A percentile compares a stretch with the other conserved stretches of the same genome.
phyloP scores from a whole-genome alignment of 2,888 invertebrate genomes.

The Epistrophe eligans region DNA sequence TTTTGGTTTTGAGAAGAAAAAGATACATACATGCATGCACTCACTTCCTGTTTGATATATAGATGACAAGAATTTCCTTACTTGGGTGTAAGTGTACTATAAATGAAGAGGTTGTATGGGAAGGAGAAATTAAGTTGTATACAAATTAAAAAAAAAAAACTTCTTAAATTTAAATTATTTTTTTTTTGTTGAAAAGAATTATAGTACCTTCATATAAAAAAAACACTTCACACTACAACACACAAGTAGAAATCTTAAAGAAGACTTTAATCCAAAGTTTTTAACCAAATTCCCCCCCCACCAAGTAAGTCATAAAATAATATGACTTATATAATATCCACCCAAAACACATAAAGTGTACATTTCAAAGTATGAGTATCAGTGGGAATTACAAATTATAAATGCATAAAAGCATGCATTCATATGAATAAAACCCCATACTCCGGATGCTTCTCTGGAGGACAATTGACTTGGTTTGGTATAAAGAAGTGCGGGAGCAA shows the following conservation, averaged over 20 bases:
- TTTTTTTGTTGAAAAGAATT: too few species aligned
- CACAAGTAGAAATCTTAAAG: neutral
- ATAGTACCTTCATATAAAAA: too few species aligned
- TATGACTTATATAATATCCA: slow-evolving; percentile 5
- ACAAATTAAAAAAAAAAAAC: too few species aligned
- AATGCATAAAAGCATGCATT: slow-evolving; percentile 80
- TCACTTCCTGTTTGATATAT: slow-evolving; percentile 45
- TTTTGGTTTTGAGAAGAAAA: slow-evolving; percentile 20
- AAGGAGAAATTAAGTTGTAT: neutral
- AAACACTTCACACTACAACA: neutral
- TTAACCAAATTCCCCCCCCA: neutral
- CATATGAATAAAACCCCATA: slow-evolving; percentile 53
- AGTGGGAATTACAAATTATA: slow-evolving; percentile 80
- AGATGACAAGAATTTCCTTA: slow-evolving; percentile 15
- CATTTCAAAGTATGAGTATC: slow-evolving; percentile 21
- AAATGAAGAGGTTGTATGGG: neutral
- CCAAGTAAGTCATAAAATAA: slow-evolving; percentile 24
- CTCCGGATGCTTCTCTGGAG: slow-evolving; percentile 43
- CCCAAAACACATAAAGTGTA: slow-evolving; percentile 23
- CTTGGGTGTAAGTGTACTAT: slow-evolving; percentile 2
- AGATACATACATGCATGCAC: neutral
- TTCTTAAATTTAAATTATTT: neutral
- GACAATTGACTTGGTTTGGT: slow-evolving; percentile 63
- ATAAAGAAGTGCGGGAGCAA: slow-evolving; percentile 5
- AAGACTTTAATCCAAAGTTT: neutral